Evolutionary conservation across 2,113 vertebrate species (phyloP).

Genomic region (Oxygymnocypris stewartii): DNA sequence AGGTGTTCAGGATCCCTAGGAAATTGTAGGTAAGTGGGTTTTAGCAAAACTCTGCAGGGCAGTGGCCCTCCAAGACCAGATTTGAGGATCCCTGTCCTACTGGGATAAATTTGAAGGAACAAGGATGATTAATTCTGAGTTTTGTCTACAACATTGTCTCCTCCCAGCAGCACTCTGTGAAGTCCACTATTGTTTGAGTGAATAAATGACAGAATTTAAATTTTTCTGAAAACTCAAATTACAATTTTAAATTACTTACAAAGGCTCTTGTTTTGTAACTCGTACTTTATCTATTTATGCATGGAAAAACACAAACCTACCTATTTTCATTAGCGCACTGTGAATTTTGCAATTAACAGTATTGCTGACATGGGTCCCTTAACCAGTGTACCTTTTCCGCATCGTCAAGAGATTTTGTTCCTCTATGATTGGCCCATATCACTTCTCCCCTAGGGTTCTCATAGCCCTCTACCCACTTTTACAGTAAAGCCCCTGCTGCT

Average conservation of each 20-base stretch:
- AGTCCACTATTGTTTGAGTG: not conserved
- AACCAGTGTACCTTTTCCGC: constrained; percentile 44
- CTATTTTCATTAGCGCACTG: not conserved
- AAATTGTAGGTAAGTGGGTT: too few relatives aligned
- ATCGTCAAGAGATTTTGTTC: constrained; percentile 48
- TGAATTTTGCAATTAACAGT: constrained; percentile 40
- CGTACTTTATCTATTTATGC: not conserved
- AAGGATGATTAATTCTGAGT: too few relatives aligned
- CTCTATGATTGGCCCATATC: constrained; percentile 35
- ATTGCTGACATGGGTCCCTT: constrained; percentile 46
- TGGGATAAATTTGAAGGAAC: not conserved
- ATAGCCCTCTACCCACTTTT: constrained; percentile 43
- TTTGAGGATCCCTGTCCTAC: too few relatives aligned
- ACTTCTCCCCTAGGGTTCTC: constrained; percentile 29
- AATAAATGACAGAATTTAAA: not conserved
- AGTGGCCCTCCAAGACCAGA: too few relatives aligned
- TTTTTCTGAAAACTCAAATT: not conserved
- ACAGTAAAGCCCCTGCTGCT: constrained; percentile 51
- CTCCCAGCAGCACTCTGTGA: not conserved
- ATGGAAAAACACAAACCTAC: not conserved
- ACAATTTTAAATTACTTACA: not conserved
- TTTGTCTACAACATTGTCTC: not conserved
- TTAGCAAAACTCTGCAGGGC: too few relatives aligned
- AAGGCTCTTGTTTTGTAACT: not conserved
- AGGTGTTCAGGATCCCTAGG: too few relatives aligned